These are phyloP conservation scores for Acanthurus lineatus DNA, from an alignment of 2,797 vertebrate species.

Conservation along the genomic window DNA sequence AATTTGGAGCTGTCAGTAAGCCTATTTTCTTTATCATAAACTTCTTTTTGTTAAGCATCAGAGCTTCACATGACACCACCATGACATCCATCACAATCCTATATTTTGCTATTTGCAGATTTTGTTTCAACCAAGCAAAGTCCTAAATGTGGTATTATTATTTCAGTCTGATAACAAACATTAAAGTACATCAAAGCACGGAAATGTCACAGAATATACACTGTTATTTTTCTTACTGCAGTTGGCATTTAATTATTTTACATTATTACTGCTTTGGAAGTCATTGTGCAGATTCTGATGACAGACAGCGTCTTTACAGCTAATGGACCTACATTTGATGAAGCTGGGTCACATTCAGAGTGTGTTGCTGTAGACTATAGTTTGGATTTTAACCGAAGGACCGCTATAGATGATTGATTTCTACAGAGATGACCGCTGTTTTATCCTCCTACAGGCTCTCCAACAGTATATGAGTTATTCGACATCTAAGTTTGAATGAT, in stretches of 20 bases:
- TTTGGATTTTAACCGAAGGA: not conserved
- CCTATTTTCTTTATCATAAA: too few species aligned
- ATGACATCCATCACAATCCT: too few species aligned
- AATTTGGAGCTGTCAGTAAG: too few species aligned
- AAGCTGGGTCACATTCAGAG: slow-evolving; percentile 26
- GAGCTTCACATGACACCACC: not conserved
- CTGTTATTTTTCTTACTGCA: not conserved
- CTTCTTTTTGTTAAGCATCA: too few species aligned
- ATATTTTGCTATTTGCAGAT: too few species aligned
- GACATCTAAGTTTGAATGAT: not conserved
- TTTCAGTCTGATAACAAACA: not conserved
- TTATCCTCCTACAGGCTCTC: not conserved
- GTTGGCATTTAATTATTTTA: not conserved
- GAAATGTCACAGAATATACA: slow-evolving; percentile 1
- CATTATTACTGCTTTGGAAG: not conserved
- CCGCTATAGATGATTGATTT: not conserved
- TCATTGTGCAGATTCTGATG: not conserved
- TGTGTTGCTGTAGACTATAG: slow-evolving; percentile 1
- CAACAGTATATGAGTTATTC: not conserved
- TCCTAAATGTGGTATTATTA: not conserved
- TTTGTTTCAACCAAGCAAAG: not conserved
- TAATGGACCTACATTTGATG: not conserved
- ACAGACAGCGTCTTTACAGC: slow-evolving; percentile 23
- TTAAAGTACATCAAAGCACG: too few species aligned
- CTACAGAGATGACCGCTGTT: not conserved